Percentiles rank a stretch among this genome's conserved stretches.
Evolutionary conservation across 2,888 invertebrate genomes (phyloP).

Genomic region (Drosophila flavopinicola): DNA sequence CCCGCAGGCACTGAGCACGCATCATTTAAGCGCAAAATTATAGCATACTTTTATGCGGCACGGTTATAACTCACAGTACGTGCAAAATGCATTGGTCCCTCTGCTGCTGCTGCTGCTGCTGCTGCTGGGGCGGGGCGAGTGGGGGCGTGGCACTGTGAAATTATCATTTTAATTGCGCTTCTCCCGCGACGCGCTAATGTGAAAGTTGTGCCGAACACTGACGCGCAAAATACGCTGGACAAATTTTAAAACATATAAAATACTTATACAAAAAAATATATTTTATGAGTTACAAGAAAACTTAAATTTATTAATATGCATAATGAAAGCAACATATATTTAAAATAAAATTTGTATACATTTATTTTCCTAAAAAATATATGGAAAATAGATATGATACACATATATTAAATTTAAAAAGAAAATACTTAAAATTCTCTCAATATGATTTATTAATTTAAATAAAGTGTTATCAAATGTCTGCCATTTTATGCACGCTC

Average conservation of each 20-base stretch:
- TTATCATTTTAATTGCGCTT: conserved; percentile 77
- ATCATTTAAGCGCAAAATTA: conserved; percentile 78
- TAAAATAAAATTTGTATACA: neutral
- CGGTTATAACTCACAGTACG: conserved; percentile 75
- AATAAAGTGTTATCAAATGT: too few species aligned
- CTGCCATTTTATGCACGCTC: too few species aligned
- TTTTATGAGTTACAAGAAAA: too few species aligned
- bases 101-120: conserved; percentile 17
- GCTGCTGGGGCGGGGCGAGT: neutral
- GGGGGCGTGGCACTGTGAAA: conserved; percentile 49
- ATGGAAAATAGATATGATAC: too few species aligned
- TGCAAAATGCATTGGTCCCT: conserved; percentile 64
- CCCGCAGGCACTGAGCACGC: conserved; percentile 59
- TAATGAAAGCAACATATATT: too few species aligned
- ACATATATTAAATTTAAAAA: too few species aligned
- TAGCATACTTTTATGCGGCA: conserved; percentile 76
- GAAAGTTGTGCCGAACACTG: neutral
- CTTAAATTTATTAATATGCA: too few species aligned
- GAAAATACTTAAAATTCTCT: too few species aligned
- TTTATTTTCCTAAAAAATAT: too few species aligned
- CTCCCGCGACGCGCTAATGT: conserved; percentile 41
- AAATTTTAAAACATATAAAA: neutral
- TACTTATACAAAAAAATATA: neutral
- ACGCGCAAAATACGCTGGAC: conserved; percentile 4
- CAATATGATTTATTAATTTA: too few species aligned